Percentiles rank a stretch among this genome's conserved stretches.
Conservation (phyloP, 2,113 vertebrate species). For the Rhinolophus ferrumequinum region DNA sequence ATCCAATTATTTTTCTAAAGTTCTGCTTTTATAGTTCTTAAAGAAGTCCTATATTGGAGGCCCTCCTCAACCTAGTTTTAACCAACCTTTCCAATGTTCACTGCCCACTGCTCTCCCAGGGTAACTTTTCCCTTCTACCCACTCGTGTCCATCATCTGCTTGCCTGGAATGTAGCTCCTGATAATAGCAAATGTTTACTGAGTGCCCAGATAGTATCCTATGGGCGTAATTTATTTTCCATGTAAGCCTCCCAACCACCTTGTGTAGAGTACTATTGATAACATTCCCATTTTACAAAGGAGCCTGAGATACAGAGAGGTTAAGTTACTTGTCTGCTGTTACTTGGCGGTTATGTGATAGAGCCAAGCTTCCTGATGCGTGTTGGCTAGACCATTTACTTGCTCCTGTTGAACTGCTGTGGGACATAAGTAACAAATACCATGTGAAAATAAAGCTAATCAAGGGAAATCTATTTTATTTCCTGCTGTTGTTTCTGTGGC, state of each 20-base stretch:
- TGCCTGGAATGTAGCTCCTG: background rate
- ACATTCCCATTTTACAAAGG: background rate
- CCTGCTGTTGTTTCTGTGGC: background rate
- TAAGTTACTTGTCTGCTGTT: background rate
- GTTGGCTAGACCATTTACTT: background rate
- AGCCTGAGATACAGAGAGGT: background rate
- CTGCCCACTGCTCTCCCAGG: background rate
- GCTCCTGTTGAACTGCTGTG: background rate
- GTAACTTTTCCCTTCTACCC: background rate
- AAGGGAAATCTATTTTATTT: background rate
- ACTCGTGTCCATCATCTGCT: background rate
- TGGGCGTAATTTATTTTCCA: background rate
- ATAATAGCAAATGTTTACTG: constrained; percentile 23
- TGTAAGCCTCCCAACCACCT: background rate
- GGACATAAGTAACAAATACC: background rate
- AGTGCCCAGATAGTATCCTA: background rate
- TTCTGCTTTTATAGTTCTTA: constrained; percentile 20
- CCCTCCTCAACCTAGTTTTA: background rate
- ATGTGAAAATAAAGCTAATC: background rate
- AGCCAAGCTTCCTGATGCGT: background rate
- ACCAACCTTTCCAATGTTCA: background rate
- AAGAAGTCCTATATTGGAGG: background rate
- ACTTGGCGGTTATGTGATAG: background rate
- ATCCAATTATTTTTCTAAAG: background rate
- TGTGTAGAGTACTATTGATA: background rate